Percentiles rank a stretch among this genome's conserved stretches.
Conservation (phyloP, 1,140 invertebrate genomes). For the Scaptomyza graminum region DNA sequence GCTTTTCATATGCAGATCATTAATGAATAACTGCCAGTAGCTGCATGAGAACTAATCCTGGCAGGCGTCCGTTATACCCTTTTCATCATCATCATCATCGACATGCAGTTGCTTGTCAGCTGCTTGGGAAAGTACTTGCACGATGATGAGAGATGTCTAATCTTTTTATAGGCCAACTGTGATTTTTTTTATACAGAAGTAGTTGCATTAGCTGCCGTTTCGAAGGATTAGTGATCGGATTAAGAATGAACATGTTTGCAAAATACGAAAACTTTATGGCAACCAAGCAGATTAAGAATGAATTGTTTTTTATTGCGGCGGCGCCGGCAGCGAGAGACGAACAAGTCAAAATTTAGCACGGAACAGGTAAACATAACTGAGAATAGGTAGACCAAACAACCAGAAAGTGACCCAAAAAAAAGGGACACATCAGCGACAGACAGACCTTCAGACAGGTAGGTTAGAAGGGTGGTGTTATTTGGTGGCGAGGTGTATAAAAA, state of each 20-base stretch:
- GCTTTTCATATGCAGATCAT: constrained; percentile 27
- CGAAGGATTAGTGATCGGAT: constrained; percentile 71
- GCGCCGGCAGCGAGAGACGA: constrained; percentile 1
- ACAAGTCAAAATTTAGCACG: constrained; percentile 49
- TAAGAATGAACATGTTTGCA: constrained; percentile 81
- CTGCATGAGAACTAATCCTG: constrained; percentile 34
- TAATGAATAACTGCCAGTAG: constrained; percentile 44
- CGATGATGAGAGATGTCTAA: constrained; percentile 55
- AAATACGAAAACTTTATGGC: constrained; percentile 65
- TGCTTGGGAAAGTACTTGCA: constrained; percentile 74
- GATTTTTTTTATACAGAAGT: constrained; percentile 24
- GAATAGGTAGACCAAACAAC: not conserved
- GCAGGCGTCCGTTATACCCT: constrained; percentile 3
- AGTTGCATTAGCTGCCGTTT: constrained; percentile 6
- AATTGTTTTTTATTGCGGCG: constrained; percentile 74
- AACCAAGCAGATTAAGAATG: constrained; percentile 72
- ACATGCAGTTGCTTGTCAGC: constrained; percentile 49
- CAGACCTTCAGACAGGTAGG: constrained; percentile 8
- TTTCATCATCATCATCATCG: constrained; percentile 6
- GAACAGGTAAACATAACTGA: constrained; percentile 38
- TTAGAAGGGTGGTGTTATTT: not conserved
- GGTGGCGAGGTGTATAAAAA: constrained; percentile 40
- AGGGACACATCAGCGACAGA: not conserved
- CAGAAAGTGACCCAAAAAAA: constrained; percentile 8
- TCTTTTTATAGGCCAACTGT: constrained; percentile 61